phyloP scores from a whole-genome alignment of 2,113 vertebrate genomes.

The Catharus minimus region DNA sequence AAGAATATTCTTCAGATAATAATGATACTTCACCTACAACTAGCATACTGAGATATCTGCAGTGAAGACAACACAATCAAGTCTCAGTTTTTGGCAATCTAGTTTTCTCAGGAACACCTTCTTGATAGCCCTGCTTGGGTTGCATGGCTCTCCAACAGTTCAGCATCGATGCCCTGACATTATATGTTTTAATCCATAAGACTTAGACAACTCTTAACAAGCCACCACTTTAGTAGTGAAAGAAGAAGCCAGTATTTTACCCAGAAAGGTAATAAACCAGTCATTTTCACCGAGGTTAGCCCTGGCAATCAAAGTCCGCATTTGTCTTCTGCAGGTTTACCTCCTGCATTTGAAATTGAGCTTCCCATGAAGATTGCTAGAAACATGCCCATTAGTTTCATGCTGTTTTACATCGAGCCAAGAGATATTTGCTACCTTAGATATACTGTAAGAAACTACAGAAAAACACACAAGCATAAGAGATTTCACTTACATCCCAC shows the following conservation, averaged over 20 bases:
- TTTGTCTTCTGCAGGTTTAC: not conserved
- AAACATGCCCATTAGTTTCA: not conserved
- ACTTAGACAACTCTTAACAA: not conserved
- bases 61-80: not conserved
- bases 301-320: not conserved
- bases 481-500: not conserved
- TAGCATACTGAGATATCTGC: accelerated
- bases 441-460: not conserved
- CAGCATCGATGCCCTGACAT: not conserved
- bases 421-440: not conserved
- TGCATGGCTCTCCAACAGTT: not conserved
- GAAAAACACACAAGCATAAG: not conserved
- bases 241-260: not conserved
- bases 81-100: not conserved
- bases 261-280: not conserved
- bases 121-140: not conserved
- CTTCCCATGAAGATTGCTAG: not conserved
- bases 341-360: not conserved
- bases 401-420: not conserved
- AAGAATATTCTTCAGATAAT: not conserved
- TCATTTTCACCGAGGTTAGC: not conserved
- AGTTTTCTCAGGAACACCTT: not conserved
- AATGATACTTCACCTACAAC: not conserved
- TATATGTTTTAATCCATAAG: not conserved
- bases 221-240: not conserved